Evolutionary conservation across 2,113 vertebrate species (phyloP), one percentile per base, ranked within the genome.

Genomic region (Marmota flaviventris): DNA sequence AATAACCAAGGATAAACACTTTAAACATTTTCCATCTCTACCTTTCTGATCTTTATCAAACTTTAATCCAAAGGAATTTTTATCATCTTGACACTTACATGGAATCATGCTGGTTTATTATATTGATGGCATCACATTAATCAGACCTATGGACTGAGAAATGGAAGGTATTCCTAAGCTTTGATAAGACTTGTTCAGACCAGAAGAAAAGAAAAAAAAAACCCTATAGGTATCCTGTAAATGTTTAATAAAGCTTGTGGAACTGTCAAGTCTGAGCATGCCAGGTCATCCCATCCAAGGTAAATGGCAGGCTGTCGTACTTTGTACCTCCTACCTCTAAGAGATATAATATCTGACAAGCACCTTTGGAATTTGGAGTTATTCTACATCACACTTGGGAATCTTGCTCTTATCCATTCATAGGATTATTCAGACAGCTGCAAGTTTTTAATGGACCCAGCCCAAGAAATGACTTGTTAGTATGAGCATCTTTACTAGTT

Each of bases 361-460:
- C 8, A 91, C 79, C n/a, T 45, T 78, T 94, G 34, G 79, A 93
- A 81, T 79, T 75, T 83, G 18, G 39, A 81, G 8, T 39, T 45
- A 67, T 29, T 58, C 85, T 72, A 72, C 51, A 81, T 77, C 65
- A 82, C 5, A 24, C n/a, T 89, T 89, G 34, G 24, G 69, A 82
- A 77, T 96, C 83, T 32, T 90, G 1, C 17, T 91, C 9, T 85
- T 53, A 75, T 65, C 69, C 39, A 27, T 82, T 79, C 85, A 72
- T 76, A 95, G 83, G 75, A 25, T 89, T 32, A 94, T 91, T 84
- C 85, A 95, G 78, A 85, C 0, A 81, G 86, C 27, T 85, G 13
- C 8, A 76, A 45, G 69, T 88, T 76, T 94, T 78, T 39, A 76
- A 34, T 88, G 42, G 42, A 22, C 29, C 63, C 65, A 65, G 85